Evolutionary conservation across 2,888 invertebrate genomes (phyloP).

Genomic region (Cephus nigrinus): DNA sequence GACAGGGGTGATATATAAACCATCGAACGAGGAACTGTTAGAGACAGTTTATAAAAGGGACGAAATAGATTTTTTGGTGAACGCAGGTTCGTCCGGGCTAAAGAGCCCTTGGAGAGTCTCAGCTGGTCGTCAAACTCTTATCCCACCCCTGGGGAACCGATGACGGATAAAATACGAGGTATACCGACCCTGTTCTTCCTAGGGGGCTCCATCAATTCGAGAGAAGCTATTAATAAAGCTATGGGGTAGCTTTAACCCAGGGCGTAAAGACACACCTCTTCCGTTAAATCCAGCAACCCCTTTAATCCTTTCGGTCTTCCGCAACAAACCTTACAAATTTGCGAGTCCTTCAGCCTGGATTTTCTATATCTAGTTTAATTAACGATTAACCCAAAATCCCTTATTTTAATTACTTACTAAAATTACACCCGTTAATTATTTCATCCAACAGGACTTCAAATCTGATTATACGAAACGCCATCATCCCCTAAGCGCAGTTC

Average conservation of each 20-base stretch:
- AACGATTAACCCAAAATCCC: not conserved
- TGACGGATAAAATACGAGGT: conserved; percentile 55
- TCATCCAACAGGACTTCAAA: not conserved
- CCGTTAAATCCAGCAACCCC: conserved; percentile 51
- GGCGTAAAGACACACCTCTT: conserved; percentile 41
- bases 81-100: conserved; percentile 8
- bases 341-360: not conserved
- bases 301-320: conserved; percentile 32
- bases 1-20: not conserved
- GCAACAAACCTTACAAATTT: conserved; percentile 1
- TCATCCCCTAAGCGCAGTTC: not conserved
- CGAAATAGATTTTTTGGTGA: conserved; percentile 12
- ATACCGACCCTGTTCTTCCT: conserved; percentile 24
- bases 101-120: conserved; percentile 31
- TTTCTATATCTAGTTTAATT: not conserved
- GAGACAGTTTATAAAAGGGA: conserved; percentile 5
- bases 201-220: conserved; percentile 59
- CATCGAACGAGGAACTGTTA: not conserved
- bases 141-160: conserved; percentile 42
- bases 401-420: not conserved
- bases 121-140: conserved; percentile 56
- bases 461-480: not conserved
- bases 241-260: conserved; percentile 53
- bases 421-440: not conserved
- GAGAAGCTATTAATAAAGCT: conserved; percentile 61